Percentiles rank a stretch among this genome's conserved stretches.
These are phyloP conservation scores for Myathropa florea DNA, from an alignment of 2,888 invertebrate genomes.

Conservation along the genomic window DNA sequence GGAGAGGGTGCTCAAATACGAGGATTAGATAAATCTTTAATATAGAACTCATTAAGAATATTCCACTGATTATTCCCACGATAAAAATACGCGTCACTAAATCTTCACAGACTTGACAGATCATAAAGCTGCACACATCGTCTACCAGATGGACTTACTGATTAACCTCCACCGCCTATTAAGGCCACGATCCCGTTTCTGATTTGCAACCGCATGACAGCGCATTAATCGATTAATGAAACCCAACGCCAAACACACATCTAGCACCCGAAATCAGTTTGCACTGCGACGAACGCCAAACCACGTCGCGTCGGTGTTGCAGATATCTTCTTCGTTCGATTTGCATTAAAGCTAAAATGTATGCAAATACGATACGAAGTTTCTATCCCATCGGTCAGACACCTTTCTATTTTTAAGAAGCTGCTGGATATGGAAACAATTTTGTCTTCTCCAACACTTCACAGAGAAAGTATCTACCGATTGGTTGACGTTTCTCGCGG, in stretches of 20 bases:
- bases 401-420: not conserved
- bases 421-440: not conserved
- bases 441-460: not conserved
- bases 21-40: too few species aligned
- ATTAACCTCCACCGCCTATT: not conserved
- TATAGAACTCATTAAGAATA: too few species aligned
- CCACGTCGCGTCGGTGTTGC: too few species aligned
- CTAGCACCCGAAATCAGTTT: not conserved
- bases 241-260: not conserved
- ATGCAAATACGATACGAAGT: not conserved
- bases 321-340: not conserved
- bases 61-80: too few species aligned
- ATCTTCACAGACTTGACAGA: too few species aligned
- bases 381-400: not conserved
- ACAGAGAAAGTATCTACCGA: constrained; percentile 2
- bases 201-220: not conserved
- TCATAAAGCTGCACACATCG: too few species aligned
- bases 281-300: not conserved
- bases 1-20: too few species aligned
- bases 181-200: not conserved
- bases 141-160: not conserved
- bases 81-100: too few species aligned
- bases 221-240: not conserved
- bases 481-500: not conserved
- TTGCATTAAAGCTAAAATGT: too few species aligned